Percentiles rank a stretch among this genome's conserved stretches.
Conservation (phyloP, 2,888 invertebrate species). For the Pecten maximus region DNA sequence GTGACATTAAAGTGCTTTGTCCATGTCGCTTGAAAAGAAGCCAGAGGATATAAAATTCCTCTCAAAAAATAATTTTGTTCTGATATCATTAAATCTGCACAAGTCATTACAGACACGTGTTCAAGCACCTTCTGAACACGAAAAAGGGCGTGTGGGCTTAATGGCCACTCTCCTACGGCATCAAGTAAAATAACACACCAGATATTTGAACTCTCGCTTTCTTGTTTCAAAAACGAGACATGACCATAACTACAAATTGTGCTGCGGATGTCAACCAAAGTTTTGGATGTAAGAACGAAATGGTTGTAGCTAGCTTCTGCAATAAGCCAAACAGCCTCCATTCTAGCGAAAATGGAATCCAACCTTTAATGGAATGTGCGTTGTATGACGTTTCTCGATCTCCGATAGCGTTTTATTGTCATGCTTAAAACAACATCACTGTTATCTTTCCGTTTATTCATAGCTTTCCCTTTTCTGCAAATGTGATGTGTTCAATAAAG, state of each 20-base stretch:
- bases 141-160: neutral
- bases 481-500: no score
- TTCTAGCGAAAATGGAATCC: no score
- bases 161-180: neutral
- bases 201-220: no score
- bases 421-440: no score
- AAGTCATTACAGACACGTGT: neutral
- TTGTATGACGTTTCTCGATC: no score
- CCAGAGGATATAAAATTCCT: slow-evolving; percentile 1
- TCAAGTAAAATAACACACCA: neutral
- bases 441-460: no score
- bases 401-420: no score
- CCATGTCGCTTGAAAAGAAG: neutral
- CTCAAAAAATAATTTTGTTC: neutral
- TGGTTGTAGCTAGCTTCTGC: neutral
- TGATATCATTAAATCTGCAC: neutral
- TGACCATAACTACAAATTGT: neutral
- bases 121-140: neutral
- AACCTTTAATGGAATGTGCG: no score
- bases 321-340: neutral
- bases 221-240: no score
- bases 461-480: no score
- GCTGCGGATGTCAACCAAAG: neutral
- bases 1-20: neutral
- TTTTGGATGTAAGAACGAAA: neutral